Evolutionary conservation across 2,888 invertebrate species (phyloP).

Genomic region (Nemotelus pantherinus): DNA sequence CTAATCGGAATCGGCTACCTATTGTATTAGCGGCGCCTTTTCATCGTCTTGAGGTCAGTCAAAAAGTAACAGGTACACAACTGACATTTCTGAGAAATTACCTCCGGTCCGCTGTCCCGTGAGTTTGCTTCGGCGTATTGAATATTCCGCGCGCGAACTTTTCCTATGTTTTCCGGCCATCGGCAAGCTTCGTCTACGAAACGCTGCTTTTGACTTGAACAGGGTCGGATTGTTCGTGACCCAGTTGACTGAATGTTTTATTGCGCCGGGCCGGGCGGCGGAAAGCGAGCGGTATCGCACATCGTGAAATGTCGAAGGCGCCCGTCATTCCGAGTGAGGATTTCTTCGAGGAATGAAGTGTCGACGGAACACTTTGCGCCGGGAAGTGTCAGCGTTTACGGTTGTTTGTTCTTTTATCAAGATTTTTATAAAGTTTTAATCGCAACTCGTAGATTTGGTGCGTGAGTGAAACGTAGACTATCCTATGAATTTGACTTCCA

Average conservation of each 20-base stretch:
- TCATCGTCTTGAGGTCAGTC: neutral
- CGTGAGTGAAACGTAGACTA: too few species aligned
- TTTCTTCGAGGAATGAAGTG: constrained; percentile 10
- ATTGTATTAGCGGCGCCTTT: too few species aligned
- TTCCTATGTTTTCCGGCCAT: neutral
- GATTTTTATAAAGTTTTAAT: neutral
- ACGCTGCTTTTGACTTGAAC: neutral
- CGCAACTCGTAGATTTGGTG: too few species aligned
- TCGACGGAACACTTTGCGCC: neutral
- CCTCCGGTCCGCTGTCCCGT: too few species aligned
- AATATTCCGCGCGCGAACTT: neutral
- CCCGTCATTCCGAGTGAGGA: constrained; percentile 11
- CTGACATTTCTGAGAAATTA: too few species aligned
- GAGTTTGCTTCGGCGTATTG: neutral
- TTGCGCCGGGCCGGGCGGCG: neutral
- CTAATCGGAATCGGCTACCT: too few species aligned
- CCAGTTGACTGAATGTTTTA: too few species aligned
- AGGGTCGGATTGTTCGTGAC: neutral
- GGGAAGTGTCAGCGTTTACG: constrained; percentile 10
- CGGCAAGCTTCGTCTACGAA: neutral
- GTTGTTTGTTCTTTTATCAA: neutral
- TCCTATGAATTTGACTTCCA: too few species aligned
- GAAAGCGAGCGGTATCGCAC: neutral
- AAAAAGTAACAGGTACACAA: neutral
- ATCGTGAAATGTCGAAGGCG: neutral